phyloP scores from a whole-genome alignment of 2,888 invertebrate species.

The Oxytorus armatus region DNA sequence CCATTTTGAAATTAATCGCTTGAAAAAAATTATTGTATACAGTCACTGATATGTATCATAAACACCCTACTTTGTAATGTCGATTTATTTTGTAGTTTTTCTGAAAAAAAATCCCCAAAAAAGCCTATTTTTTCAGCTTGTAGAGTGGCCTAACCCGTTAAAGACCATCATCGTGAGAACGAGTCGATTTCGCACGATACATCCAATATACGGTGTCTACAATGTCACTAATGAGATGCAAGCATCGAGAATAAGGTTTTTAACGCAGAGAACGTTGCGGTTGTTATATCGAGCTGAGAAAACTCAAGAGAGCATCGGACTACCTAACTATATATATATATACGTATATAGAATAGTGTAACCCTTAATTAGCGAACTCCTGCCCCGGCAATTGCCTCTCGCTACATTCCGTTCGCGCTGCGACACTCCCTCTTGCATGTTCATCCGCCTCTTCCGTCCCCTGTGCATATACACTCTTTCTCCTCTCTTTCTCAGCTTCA shows the following conservation, averaged over 20 bases:
- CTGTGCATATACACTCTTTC: slow-evolving; percentile 37
- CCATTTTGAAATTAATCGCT: no score
- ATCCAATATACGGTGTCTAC: background rate
- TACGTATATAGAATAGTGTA: slow-evolving; percentile 68
- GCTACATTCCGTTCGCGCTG: slow-evolving; percentile 73
- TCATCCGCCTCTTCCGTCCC: slow-evolving; percentile 58
- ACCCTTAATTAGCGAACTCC: slow-evolving; percentile 80
- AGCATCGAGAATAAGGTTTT: slow-evolving; percentile 57
- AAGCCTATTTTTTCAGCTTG: no score
- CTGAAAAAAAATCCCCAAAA: no score
- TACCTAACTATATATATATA: background rate
- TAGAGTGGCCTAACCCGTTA: no score
- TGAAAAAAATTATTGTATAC: no score
- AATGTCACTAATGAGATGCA: slow-evolving; percentile 69
- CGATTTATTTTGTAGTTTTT: no score
- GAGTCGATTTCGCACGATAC: background rate
- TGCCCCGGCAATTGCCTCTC: slow-evolving; percentile 76
- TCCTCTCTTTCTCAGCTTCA: background rate
- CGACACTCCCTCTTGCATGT: slow-evolving; percentile 66
- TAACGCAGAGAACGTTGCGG: slow-evolving; percentile 27
- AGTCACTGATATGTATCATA: no score
- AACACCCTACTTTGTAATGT: no score
- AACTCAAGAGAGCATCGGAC: slow-evolving; percentile 37
- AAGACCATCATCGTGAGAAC: no score
- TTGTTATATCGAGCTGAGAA: slow-evolving; percentile 47